Evolutionary conservation across 2,113 vertebrate species (phyloP).

Genomic region (Gobio gobio): DNA sequence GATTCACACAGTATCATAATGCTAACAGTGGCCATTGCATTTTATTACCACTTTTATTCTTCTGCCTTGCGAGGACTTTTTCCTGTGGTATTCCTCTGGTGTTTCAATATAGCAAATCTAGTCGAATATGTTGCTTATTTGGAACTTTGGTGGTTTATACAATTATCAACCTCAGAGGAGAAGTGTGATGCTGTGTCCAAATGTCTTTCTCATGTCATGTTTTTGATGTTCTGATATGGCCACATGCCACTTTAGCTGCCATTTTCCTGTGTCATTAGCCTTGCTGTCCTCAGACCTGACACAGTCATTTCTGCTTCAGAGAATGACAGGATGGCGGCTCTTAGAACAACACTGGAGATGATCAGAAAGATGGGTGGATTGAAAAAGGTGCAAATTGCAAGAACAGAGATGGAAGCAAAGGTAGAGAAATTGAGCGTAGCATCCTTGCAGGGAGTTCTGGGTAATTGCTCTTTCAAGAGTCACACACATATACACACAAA

Average conservation of each 20-base stretch:
- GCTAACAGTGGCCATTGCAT: neutral
- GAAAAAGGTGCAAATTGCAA: slow-evolving; percentile 36
- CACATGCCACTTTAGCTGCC: slow-evolving; percentile 37
- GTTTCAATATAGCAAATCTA: neutral
- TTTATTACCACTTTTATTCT: neutral
- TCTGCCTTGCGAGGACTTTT: neutral
- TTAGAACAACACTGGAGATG: slow-evolving; percentile 29
- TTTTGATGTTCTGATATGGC: slow-evolving; percentile 33
- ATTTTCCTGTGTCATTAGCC: slow-evolving; percentile 35
- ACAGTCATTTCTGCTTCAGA: neutral
- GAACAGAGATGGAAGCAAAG: slow-evolving; percentile 24
- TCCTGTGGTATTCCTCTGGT: too few relatives aligned
- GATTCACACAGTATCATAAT: neutral
- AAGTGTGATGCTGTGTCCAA: neutral
- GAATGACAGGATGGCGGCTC: slow-evolving; percentile 5
- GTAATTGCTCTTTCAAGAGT: slow-evolving; percentile 24
- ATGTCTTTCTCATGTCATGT: slow-evolving; percentile 15
- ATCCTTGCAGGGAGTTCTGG: slow-evolving; percentile 37
- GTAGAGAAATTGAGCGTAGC: slow-evolving; percentile 21
- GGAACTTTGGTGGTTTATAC: neutral
- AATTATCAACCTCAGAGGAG: neutral
- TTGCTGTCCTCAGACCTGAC: slow-evolving; percentile 12
- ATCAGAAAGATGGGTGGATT: slow-evolving; percentile 33
- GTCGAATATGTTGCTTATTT: neutral
- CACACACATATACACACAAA: slow-evolving; percentile 15